Conservation (phyloP, 2,888 invertebrate species). For the Pteria penguin region DNA sequence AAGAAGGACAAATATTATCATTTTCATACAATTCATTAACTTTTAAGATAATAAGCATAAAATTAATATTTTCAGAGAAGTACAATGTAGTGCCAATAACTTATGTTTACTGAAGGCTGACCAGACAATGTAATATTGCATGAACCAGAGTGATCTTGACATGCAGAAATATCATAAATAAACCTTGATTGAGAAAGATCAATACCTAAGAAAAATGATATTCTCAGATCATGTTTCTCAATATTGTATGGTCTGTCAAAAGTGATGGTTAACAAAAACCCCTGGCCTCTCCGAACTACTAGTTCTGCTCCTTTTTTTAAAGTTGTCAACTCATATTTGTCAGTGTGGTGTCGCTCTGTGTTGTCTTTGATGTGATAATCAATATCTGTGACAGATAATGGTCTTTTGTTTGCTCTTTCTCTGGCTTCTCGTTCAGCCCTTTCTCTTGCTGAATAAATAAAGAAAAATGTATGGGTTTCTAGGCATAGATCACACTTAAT, state of each 20-base stretch:
- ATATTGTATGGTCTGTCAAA: conserved; percentile 56
- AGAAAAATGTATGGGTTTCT: too few species aligned
- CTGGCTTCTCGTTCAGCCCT: not conserved
- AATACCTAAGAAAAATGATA: conserved; percentile 64
- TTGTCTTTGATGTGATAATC: conserved; percentile 44
- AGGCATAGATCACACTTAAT: too few species aligned
- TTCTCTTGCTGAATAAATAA: conserved; percentile 11
- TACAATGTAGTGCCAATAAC: too few species aligned
- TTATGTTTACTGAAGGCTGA: too few species aligned
- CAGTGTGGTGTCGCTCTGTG: conserved; percentile 55
- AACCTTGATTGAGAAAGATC: too few species aligned
- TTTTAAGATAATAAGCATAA: too few species aligned
- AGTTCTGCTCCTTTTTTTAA: conserved; percentile 45
- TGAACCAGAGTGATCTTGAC: too few species aligned
- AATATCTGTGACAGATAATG: conserved; percentile 4
- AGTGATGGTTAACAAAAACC: conserved; percentile 56
- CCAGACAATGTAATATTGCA: too few species aligned
- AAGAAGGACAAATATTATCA: too few species aligned
- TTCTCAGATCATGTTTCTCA: conserved; percentile 54
- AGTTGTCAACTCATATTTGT: conserved; percentile 41
- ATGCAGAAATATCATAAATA: too few species aligned
- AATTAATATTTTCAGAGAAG: too few species aligned
- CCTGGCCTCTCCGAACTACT: conserved; percentile 81
- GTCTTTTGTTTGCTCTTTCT: conserved; percentile 13
- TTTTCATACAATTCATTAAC: too few species aligned